Evolutionary conservation across 2,113 vertebrate genomes (phyloP).

Genomic region (Eptesicus fuscus): DNA sequence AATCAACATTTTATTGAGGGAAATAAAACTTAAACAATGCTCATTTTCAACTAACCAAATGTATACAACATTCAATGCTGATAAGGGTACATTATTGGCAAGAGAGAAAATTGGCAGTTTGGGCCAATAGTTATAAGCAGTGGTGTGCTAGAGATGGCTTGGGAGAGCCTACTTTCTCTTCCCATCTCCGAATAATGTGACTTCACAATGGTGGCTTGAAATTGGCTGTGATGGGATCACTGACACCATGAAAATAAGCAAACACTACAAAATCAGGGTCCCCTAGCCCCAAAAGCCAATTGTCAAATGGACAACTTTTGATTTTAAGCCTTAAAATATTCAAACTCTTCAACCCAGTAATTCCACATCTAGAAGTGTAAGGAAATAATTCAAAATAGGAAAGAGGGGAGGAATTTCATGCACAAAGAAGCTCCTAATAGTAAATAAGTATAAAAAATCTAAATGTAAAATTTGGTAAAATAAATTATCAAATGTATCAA

Average conservation of each 20-base stretch:
- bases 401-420: not conserved
- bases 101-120: too few species aligned
- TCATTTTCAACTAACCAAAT: not conserved
- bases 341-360: not conserved
- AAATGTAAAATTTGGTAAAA: not conserved
- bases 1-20: not conserved
- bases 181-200: not conserved
- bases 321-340: not conserved
- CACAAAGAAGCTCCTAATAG: not conserved
- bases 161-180: not conserved
- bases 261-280: not conserved
- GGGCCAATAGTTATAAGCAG: not conserved
- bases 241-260: not conserved
- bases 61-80: not conserved
- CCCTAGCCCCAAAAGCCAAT: not conserved
- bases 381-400: not conserved
- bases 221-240: not conserved
- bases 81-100: not conserved
- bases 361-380: not conserved
- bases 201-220: not conserved
- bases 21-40: not conserved
- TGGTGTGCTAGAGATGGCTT: not conserved
- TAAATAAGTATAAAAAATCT: not conserved
- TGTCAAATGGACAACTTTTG: not conserved
- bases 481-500: not conserved